Evolutionary conservation across 2,888 invertebrate species (phyloP).

Genomic region (Drosophila prostipennis): DNA sequence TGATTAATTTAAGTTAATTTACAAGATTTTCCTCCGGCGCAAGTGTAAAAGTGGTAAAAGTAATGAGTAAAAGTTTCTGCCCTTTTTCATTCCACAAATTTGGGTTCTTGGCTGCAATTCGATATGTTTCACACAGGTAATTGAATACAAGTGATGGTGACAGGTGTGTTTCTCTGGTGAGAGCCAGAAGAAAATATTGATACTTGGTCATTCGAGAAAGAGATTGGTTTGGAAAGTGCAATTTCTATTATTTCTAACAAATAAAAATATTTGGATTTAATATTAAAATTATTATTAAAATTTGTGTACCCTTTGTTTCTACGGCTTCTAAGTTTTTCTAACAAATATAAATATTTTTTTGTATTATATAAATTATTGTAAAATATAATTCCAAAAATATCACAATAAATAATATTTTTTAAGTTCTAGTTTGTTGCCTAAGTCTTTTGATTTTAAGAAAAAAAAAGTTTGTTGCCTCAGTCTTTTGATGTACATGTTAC

Average conservation of each 20-base stretch:
- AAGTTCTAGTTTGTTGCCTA: constrained; percentile 15
- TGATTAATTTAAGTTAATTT: constrained; percentile 36
- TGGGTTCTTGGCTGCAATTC: constrained; percentile 1
- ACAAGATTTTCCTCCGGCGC: constrained; percentile 10
- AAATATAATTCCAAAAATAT: too few species aligned
- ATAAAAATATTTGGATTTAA: too few species aligned
- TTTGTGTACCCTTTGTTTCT: too few species aligned
- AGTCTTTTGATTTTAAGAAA: constrained; percentile 13
- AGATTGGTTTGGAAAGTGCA: not conserved
- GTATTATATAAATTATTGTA: too few species aligned
- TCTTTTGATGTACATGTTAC: not conserved
- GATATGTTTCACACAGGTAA: constrained; percentile 2
- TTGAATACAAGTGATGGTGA: not conserved
- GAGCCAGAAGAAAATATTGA: constrained; percentile 1
- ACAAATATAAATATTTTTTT: too few species aligned
- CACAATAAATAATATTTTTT: too few species aligned
- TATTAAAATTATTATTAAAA: too few species aligned
- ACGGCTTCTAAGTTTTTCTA: too few species aligned
- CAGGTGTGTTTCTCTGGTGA: not conserved
- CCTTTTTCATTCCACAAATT: not conserved
- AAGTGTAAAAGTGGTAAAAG: constrained; percentile 9
- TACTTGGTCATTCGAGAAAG: not conserved
- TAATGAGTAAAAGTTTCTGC: constrained; percentile 17
- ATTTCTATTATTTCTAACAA: too few species aligned
- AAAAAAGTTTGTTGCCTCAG: not conserved